Conservation (phyloP, 2,888 invertebrate species). For the Rotaria sp. region DNA sequence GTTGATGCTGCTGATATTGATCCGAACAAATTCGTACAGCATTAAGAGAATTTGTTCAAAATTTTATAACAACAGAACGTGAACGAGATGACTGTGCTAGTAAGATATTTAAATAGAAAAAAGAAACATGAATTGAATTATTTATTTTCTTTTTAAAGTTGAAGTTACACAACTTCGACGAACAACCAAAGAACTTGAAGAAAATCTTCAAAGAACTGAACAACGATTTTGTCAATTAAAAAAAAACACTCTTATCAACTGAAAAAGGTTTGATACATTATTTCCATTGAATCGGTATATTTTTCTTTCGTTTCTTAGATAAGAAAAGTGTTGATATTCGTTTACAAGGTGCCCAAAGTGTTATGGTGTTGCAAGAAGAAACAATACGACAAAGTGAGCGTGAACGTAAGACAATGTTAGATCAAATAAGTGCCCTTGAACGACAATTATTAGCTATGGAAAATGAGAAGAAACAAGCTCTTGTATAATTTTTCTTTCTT, state of each 20-base stretch:
- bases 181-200: constrained; percentile 66
- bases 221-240: constrained; percentile 54
- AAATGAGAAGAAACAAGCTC: constrained; percentile 53
- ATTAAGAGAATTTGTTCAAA: constrained; percentile 80
- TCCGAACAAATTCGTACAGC: constrained; percentile 83
- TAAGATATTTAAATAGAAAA: background rate
- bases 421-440: constrained; percentile 52
- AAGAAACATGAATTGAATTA: background rate
- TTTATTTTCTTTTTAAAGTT: constrained; percentile 29
- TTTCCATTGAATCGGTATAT: too few relatives aligned
- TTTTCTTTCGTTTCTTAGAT: constrained; percentile 46
- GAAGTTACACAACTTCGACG: constrained; percentile 33
- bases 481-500: constrained; percentile 46
- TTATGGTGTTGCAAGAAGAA: constrained; percentile 60
- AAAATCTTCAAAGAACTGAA: constrained; percentile 71
- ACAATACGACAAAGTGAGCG: constrained; percentile 56
- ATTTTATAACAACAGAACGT: constrained; percentile 80
- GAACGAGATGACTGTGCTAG: constrained; percentile 62
- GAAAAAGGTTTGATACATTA: constrained; percentile 49
- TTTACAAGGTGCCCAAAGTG: constrained; percentile 54
- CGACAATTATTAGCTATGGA: constrained; percentile 49
- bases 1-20: constrained; percentile 65
- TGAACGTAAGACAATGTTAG: constrained; percentile 52
- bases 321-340: constrained; percentile 56
- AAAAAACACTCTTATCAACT: constrained; percentile 51